A percentile compares a stretch with the other conserved stretches of the same genome.
Conservation (phyloP, 2,888 invertebrate genomes). For the Napeogenes inachia region DNA sequence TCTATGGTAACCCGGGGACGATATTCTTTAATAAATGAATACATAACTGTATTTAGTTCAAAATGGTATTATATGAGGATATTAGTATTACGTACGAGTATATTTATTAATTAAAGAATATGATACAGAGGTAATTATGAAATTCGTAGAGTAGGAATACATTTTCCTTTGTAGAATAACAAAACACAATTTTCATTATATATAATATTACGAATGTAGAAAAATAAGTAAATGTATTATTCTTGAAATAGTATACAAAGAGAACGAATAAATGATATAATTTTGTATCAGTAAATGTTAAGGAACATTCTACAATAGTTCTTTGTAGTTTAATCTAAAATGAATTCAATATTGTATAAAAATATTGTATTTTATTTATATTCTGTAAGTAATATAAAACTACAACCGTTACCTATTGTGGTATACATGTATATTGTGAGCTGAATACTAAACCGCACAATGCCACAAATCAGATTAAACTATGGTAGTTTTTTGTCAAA, state of each 20-base stretch:
- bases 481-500: not conserved
- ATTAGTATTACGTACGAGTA: no score
- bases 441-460: not conserved
- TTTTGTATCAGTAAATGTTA: slow-evolving; percentile 1
- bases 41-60: no score
- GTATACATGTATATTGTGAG: not conserved
- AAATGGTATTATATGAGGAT: no score
- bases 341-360: not conserved
- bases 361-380: not conserved
- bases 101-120: no score
- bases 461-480: not conserved
- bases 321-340: slow-evolving; percentile 1
- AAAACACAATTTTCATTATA: no score
- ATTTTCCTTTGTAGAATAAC: no score
- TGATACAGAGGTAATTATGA: no score
- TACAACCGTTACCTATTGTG: not conserved
- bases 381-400: no score
- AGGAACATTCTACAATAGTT: not conserved
- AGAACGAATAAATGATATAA: slow-evolving; percentile 3
- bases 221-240: not conserved
- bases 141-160: no score
- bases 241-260: slow-evolving; percentile 2
- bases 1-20: no score
- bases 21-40: no score
- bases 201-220: not conserved